A percentile compares a stretch with the other conserved stretches of the same genome.
Conservation (phyloP, 1,140 invertebrate genomes). For the Hypothenemus hampei region DNA sequence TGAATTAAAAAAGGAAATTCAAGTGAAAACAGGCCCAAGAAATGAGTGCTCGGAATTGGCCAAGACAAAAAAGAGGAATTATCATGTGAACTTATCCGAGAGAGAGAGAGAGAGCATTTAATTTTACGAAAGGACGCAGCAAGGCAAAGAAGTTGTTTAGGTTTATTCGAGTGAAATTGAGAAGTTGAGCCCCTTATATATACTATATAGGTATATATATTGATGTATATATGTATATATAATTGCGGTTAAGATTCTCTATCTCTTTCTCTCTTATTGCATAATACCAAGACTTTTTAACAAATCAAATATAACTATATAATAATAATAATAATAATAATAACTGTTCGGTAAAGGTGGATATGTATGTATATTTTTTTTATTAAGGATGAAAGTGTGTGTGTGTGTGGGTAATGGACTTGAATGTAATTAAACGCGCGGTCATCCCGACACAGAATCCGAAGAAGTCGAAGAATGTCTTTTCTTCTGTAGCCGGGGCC, state of each 20-base stretch:
- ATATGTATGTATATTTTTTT: neutral
- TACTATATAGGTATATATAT: too few species aligned
- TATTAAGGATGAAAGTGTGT: too few species aligned
- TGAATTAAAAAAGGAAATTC: too few species aligned
- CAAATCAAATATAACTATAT: slow-evolving; percentile 24
- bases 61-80: too few species aligned
- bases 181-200: slow-evolving; percentile 14
- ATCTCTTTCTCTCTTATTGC: slow-evolving; percentile 4
- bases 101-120: slow-evolving; percentile 15
- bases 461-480: slow-evolving; percentile 26
- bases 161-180: slow-evolving; percentile 24
- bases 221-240: too few species aligned
- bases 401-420: too few species aligned
- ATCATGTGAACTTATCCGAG: slow-evolving; percentile 22
- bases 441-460: slow-evolving; percentile 21
- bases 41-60: too few species aligned
- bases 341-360: neutral
- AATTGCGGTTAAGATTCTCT: slow-evolving; percentile 23
- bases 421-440: slow-evolving; percentile 14
- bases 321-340: neutral
- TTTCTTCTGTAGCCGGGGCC: too few species aligned
- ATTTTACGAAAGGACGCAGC: too few species aligned
- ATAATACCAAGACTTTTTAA: slow-evolving; percentile 13
- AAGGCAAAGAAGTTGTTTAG: slow-evolving; percentile 12
- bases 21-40: too few species aligned